Conservation (phyloP, 2,888 invertebrate genomes). For the Coelopa pilipes region DNA sequence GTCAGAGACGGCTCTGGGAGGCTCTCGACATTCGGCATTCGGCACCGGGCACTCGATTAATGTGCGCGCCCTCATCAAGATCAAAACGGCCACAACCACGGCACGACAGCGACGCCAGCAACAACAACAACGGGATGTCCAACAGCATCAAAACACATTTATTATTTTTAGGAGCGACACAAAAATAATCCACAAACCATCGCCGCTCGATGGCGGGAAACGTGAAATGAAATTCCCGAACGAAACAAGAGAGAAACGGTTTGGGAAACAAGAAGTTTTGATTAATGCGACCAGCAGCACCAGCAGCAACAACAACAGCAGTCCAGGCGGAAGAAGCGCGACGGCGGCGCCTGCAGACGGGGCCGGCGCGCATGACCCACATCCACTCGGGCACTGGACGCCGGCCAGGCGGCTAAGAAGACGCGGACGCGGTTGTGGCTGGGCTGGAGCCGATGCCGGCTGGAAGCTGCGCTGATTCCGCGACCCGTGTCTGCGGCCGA, state of each 20-base stretch:
- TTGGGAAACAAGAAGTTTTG: conserved; percentile 17
- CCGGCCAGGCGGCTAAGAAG: too few species aligned
- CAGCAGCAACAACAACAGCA: conserved; percentile 7
- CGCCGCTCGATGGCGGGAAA: too few species aligned
- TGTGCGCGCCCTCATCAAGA: conserved; percentile 34
- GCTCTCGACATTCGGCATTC: neutral
- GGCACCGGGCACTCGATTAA: conserved; percentile 13
- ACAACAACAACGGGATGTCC: neutral
- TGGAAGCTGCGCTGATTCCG: too few species aligned
- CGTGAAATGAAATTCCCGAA: neutral
- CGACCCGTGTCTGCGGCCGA: too few species aligned
- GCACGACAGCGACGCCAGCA: neutral
- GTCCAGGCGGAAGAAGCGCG: too few species aligned
- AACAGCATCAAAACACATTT: conserved; percentile 12
- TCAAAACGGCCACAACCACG: neutral
- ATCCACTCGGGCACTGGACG: too few species aligned
- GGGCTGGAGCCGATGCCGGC: too few species aligned
- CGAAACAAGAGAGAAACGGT: neutral
- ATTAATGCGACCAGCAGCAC: conserved; percentile 36
- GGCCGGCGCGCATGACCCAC: too few species aligned
- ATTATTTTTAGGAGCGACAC: neutral
- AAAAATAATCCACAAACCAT: too few species aligned
- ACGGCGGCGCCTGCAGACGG: too few species aligned
- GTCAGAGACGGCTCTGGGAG: too few species aligned
- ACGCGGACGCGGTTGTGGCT: too few species aligned